These are phyloP conservation scores for Drosophila testacea DNA, from an alignment of 2,888 invertebrate genomes.

Conservation along the genomic window DNA sequence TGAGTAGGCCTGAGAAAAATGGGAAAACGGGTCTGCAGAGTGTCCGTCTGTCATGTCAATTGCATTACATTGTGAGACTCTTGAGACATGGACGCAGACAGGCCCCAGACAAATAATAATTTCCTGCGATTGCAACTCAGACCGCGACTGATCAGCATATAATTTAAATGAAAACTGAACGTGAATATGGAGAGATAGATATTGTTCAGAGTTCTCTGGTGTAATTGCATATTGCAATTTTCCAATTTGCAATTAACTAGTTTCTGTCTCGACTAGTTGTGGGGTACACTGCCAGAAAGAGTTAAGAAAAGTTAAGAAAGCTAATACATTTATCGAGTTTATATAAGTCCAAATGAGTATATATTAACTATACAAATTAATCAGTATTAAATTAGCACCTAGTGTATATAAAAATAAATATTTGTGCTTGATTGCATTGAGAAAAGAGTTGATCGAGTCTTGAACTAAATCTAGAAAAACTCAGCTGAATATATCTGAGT, in stretches of 20 bases:
- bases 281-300: constrained; percentile 28
- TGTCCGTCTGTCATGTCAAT: constrained; percentile 13
- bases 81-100: constrained; percentile 51
- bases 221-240: constrained; percentile 45
- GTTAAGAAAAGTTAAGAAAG: neutral
- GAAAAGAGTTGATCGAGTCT: too few relatives aligned
- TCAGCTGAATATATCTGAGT: too few relatives aligned
- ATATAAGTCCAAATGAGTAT: too few relatives aligned
- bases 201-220: constrained; percentile 20
- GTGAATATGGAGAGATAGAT: constrained; percentile 24
- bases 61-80: constrained; percentile 24
- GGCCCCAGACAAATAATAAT: constrained; percentile 70
- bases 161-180: constrained; percentile 60
- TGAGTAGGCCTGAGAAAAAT: constrained; percentile 16
- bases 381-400: too few relatives aligned
- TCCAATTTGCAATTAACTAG: constrained; percentile 29
- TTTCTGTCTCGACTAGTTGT: constrained; percentile 16
- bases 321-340: neutral
- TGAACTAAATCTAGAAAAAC: too few relatives aligned
- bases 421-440: too few relatives aligned
- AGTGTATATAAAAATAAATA: too few relatives aligned
- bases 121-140: constrained; percentile 54
- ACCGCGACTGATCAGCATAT: constrained; percentile 35
- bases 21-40: constrained; percentile 33
- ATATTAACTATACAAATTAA: too few relatives aligned